phyloP scores from a whole-genome alignment of 2,888 invertebrate genomes.

The Stenchaetothrips biformis region DNA sequence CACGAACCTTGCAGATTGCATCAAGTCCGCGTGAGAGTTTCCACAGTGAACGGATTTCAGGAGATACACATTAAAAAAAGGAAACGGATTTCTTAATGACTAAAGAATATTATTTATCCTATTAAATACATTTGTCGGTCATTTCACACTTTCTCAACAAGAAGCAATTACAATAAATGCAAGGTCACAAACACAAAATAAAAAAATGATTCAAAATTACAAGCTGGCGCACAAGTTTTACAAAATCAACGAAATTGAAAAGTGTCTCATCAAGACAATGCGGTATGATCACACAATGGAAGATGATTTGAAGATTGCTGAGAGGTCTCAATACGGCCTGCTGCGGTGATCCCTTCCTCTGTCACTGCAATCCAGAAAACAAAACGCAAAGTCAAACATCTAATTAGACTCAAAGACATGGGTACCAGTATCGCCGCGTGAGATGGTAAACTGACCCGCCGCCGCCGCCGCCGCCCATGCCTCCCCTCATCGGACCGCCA shows the following conservation, averaged over 20 bases:
- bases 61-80: background rate
- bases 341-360: slow-evolving; percentile 40
- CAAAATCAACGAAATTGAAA: background rate
- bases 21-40: no score
- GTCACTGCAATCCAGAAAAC: slow-evolving; percentile 37
- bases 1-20: no score
- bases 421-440: slow-evolving; percentile 17
- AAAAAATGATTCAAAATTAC: background rate
- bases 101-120: background rate
- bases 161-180: background rate
- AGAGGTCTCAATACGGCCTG: slow-evolving; percentile 39
- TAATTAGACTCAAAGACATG: background rate
- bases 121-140: background rate
- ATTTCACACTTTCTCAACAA: background rate
- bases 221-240: background rate
- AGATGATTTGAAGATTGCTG: background rate
- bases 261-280: background rate
- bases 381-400: slow-evolving; percentile 27
- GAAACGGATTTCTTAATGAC: background rate
- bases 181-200: background rate
- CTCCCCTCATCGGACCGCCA: slow-evolving; percentile 53
- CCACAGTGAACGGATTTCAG: background rate
- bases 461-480: slow-evolving; percentile 42
- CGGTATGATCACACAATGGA: background rate
- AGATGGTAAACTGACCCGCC: background rate